Conservation (phyloP, 2,797 vertebrate genomes). For the Rhadinocentrus ornatus region DNA sequence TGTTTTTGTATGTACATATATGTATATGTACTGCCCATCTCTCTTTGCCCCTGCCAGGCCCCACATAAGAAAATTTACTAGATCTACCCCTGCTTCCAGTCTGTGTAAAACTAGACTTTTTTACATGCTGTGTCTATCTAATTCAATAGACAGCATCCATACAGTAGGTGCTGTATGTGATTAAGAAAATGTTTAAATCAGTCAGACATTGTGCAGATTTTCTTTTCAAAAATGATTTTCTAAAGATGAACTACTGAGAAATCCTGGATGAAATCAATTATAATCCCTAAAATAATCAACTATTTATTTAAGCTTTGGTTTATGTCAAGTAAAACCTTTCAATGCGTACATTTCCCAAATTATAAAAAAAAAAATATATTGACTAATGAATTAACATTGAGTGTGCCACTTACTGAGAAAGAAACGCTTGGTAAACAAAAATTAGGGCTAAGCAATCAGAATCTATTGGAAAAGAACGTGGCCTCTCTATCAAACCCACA, state of each 20-base stretch:
- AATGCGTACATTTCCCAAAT: constrained; percentile 10
- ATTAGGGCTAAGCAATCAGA: constrained; percentile 37
- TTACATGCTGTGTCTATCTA: background rate
- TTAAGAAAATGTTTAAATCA: background rate
- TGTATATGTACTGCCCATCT: too few relatives aligned
- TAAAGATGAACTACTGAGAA: constrained; percentile 21
- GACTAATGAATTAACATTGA: constrained; percentile 44
- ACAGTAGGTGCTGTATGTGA: background rate
- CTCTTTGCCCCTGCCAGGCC: too few relatives aligned
- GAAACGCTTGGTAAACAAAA: constrained; percentile 23
- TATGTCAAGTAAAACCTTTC: constrained; percentile 37
- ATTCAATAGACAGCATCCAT: background rate
- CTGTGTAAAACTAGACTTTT: background rate
- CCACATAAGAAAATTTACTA: too few relatives aligned
- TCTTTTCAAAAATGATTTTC: background rate
- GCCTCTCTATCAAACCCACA: constrained; percentile 47
- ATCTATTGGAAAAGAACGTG: constrained; percentile 29
- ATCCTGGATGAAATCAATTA: constrained; percentile 9
- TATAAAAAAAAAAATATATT: constrained; percentile 7
- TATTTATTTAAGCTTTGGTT: constrained; percentile 5
- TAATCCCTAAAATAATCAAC: background rate
- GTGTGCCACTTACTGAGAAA: constrained; percentile 29
- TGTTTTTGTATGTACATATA: too few relatives aligned
- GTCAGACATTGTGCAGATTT: background rate
- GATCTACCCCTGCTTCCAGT: background rate